A percentile compares a stretch with the other conserved stretches of the same genome.
phyloP scores from a whole-genome alignment of 2,113 vertebrate genomes.

The Salvelinus sp. region DNA sequence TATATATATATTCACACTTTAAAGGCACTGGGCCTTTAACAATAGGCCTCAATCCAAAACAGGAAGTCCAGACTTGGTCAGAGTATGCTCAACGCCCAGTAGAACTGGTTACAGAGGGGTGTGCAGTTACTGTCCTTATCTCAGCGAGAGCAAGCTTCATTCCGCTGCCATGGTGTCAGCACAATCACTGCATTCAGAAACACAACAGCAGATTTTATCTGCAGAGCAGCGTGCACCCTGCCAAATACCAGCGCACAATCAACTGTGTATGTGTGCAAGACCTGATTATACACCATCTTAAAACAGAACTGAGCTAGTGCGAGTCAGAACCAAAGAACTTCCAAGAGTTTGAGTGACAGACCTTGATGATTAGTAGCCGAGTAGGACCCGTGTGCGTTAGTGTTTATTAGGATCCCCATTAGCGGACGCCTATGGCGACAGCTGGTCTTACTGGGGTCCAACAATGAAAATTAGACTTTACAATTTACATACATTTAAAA shows the following conservation, averaged over 20 bases:
- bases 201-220: conserved; percentile 50
- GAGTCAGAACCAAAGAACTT: background rate
- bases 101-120: background rate
- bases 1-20: background rate
- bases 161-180: conserved; percentile 25
- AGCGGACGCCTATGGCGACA: no score
- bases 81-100: background rate
- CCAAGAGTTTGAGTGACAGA: no score
- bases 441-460: no score
- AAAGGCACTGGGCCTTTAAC: background rate
- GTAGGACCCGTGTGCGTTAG: no score
- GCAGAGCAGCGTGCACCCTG: conserved; percentile 39
- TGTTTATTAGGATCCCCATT: no score
- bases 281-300: conserved; percentile 21
- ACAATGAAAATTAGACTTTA: no score
- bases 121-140: conserved; percentile 21
- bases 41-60: background rate
- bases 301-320: background rate
- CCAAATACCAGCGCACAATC: conserved; percentile 52
- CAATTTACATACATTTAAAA: no score
- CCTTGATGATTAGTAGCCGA: no score
- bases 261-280: conserved; percentile 24
- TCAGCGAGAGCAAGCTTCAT: conserved; percentile 15
- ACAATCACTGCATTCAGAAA: conserved; percentile 28
- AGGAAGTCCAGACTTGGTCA: background rate